Percentiles rank a stretch among this genome's conserved stretches.
These are phyloP conservation scores for Sciurus vulgaris DNA, from an alignment of 2,797 vertebrate genomes.

Conservation along the genomic window DNA sequence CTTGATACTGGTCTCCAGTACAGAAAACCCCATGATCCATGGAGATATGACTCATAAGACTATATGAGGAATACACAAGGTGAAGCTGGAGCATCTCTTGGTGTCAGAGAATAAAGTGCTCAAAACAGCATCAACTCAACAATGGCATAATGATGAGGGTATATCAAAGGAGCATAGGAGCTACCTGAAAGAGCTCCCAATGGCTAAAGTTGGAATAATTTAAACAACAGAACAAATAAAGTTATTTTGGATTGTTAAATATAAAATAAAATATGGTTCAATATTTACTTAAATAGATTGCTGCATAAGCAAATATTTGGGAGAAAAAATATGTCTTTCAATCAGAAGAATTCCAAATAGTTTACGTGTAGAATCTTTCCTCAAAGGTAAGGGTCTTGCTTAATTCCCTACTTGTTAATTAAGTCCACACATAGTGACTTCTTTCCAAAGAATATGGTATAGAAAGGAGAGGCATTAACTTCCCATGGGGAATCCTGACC, in stretches of 20 bases:
- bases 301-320: neutral
- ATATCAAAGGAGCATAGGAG: neutral
- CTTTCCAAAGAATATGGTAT: neutral
- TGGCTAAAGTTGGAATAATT: neutral
- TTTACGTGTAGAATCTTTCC: neutral
- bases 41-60: neutral
- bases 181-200: neutral
- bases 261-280: neutral
- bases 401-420: neutral
- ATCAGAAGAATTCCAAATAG: neutral
- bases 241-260: neutral
- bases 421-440: neutral
- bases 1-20: neutral
- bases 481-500: neutral
- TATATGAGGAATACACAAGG: neutral
- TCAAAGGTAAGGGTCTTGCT: neutral
- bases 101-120: neutral
- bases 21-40: neutral
- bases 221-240: neutral
- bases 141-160: neutral
- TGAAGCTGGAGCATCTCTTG: neutral
- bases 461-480: neutral
- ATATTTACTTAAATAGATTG: neutral
- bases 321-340: neutral
- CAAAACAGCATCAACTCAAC: neutral